Evolutionary conservation across 2,113 vertebrate species (phyloP), one percentile per base, ranked within the genome.

Genomic region (Clarias batrachus): DNA sequence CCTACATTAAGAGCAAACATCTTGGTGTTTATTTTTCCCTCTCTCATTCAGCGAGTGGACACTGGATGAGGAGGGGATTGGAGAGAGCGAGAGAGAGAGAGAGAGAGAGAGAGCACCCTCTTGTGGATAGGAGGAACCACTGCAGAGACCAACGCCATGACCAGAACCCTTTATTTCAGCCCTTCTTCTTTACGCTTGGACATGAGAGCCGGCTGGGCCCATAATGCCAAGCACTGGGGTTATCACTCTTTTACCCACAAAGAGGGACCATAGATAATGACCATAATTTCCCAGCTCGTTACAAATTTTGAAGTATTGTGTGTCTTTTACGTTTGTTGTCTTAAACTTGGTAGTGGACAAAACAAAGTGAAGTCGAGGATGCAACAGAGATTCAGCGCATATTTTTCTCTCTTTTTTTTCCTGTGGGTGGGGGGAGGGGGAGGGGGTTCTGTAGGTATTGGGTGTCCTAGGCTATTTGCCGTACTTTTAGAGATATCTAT

Each of bases 241-340:
- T 96, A 93, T 92, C 94, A 95, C 95, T 95, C 94, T 94, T 95
- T 95, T 79, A 90, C 94, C 95, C 91, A 71, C 68, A 88, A 33
- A 87, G 60, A 83, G 86, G 68, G 57, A 82, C 76, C 21, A 79
- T 68, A 68, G 57, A 66, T 59, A 56, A 85, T 59, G 25, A 56
- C 60, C 70, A 87, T 77, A 66, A 48, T 76, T 60, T 78, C 60
- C 83, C 70, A 86, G 82, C 84, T 86, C 81, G 82, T 83, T 85
- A 83, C 63, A 73, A 60, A 81, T 89, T 91, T 88, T 92, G 82
- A 27, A 89, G 57, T 89, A 90, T 87, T 90, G 83, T 87, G 89
- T 89, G 91, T 93, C 89, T 90, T 90, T 91, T 89, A 76, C 89
- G 90, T 90, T 80, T 74, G 23, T 89, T 76, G 92, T 93, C 89